Base-by-base conservation (phyloP, 2,888 invertebrate species). In the Helicoverpa assulta region DNA sequence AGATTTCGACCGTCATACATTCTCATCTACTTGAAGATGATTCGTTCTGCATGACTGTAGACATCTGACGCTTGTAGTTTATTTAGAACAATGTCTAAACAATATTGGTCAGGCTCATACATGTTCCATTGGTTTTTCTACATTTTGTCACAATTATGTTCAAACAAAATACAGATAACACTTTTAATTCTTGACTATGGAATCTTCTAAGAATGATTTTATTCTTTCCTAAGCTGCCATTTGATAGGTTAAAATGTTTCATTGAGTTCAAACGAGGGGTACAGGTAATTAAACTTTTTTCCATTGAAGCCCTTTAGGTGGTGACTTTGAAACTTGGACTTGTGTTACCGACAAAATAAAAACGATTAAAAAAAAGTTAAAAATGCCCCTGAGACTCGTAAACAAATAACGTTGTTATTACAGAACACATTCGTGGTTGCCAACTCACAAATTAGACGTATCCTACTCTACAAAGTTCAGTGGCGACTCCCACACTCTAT, bases 381-480 rank as follows among this genome's bases (percentile, higher is more conserved):
- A 47, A 10, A 51, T 58, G 53, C 29, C 40, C 51, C 52, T 74
- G 64, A 61, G 56, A 53, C 43, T 21, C 53, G 19, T 54, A 54
- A 68, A 62, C 47, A 51, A 68, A 71, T 71, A 74, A 70, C 68
- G 61, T 62, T 70, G 56, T 66, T 70, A 73, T 72, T 69, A 79
- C 67, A 78, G 62, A 75, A 62, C 55, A 78, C 54, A 70, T 78
- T 81, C 72, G 75, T 85, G 84, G 89, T 88, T 90, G 89, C 88
- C 87, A 91, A 89, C 75, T 75, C 54, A 58, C 91, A 91, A 94
- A 94, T 93, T 89, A 90, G 90, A 83, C 86, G 90, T 92, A 93
- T 95, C 95, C 94, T 94, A 90, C 89, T 91, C 90, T 87, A 90
- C 88, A 88, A 90, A 94, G 93, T 92, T 93, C 92, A 93, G 90